Evolutionary conservation across 2,797 vertebrate genomes (phyloP), one percentile per base, ranked within the genome.

Genomic region (Danio tinwini): DNA sequence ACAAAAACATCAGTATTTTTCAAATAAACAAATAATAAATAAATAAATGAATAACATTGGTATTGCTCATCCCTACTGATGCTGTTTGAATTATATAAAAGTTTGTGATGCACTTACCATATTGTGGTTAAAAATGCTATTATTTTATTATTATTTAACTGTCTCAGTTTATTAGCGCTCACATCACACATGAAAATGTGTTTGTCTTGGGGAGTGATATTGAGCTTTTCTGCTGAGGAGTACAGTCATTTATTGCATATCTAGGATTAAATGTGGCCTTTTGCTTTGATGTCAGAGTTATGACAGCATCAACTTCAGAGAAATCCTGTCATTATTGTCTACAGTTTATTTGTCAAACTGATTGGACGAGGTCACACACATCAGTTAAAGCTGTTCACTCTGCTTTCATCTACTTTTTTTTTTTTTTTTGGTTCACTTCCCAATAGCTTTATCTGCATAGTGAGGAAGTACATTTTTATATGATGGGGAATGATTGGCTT

Each of bases 331-430:
- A 21, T 61, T 19, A 73, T 63, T 65, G 56, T 53, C 16, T 16
- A 53, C 79, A 44, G 55, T 50, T 79, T 14, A 70, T 70, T 80
- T 77, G 70, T 84, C 45, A 69, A 84, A 29, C 29, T 29, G 29
- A 58, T 42, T 5, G n/a, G 65, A 76, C 37, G 39, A 13, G 45
- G 45, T 55, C 55, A 75, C 81, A 82, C 83, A 82, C 84, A 75
- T 74, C 81, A 53, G 55, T 63, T 81, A 64, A 83, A 84, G 53
- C 12, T 80, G 77, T 84, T 39, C 16, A 44, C 47, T 75, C 64
- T 76, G 52, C 6, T 45, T 65, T 37, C 11, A 55, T 69, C 21
- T 69, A 6, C n/a, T 29, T 7, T 67, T n/a, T n/a, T n/a, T 29
- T 29, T 29, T n/a, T n/a, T 47, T 83, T 39, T 63, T 87, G 49